A percentile compares a stretch with the other conserved stretches of the same genome.
These are phyloP conservation scores for Lobophora halterata DNA, from an alignment of 2,888 invertebrate genomes.

Conservation along the genomic window DNA sequence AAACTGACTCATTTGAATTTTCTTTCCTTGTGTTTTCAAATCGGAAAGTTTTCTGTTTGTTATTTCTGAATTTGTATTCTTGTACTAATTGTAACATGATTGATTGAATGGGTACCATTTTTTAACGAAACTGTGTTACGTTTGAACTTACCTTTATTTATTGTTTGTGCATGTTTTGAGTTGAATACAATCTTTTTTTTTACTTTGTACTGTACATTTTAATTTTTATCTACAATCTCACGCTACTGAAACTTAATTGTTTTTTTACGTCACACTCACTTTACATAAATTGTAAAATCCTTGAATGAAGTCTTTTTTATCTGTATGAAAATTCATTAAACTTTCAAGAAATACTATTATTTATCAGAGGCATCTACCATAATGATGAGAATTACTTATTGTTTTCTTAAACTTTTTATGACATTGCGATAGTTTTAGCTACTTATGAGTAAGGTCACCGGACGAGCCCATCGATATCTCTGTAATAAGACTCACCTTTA, in stretches of 20 bases:
- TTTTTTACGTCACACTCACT: constrained; percentile 19
- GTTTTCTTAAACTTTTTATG: constrained; percentile 10
- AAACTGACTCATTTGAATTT: constrained; percentile 67
- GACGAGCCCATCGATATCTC: constrained; percentile 25
- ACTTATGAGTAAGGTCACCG: constrained; percentile 26
- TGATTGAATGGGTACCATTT: constrained; percentile 22
- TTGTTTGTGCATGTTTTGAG: constrained; percentile 37
- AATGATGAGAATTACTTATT: no score
- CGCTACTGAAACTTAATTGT: constrained; percentile 12
- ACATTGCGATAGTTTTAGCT: constrained; percentile 6
- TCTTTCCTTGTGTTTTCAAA: constrained; percentile 36
- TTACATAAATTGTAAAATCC: constrained; percentile 18
- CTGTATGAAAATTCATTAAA: neutral
- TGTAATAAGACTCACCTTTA: constrained; percentile 23
- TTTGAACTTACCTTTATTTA: constrained; percentile 31
- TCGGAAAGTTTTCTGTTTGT: constrained; percentile 21
- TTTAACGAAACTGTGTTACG: constrained; percentile 25
- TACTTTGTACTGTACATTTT: constrained; percentile 6
- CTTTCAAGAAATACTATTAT: constrained; percentile 2
- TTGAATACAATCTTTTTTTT: constrained; percentile 12
- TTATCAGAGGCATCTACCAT: no score
- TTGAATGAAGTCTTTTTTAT: constrained; percentile 20
- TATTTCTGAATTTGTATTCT: constrained; percentile 25
- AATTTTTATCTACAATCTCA: constrained; percentile 15
- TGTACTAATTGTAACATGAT: constrained; percentile 29